Evolutionary conservation across 2,797 vertebrate genomes (phyloP), one percentile per base, ranked within the genome.

Genomic region (Synaphobranchus kaupii): DNA sequence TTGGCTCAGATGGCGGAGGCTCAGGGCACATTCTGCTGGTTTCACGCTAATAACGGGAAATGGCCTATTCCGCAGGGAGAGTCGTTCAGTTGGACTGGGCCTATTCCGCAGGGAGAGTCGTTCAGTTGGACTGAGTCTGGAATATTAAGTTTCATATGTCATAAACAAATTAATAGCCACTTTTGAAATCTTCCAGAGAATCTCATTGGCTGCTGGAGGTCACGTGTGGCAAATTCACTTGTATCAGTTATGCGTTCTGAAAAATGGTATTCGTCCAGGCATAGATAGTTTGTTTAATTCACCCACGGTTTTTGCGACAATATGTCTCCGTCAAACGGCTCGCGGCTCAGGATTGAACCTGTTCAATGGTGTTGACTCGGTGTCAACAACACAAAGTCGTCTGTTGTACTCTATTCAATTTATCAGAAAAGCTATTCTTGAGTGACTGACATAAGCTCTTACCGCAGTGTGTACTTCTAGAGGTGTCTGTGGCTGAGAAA

Each of bases 1-100:
- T 90, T 92, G 92, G 93, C 92, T 95, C 93, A 93, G 90, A 93
- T 88, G 91, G 91, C 0, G 34, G 44, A 17, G 34, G 4, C 20
- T 20, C 39, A 25, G 76, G 2, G 76, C 22, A 3, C 44, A 80
- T 80, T 80, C 71, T 20, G 31, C 83, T 63, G 86, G 54, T 34
- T 90, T 89, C 89, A 90, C 89, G 90, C 90, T 48, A 80, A 47
- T 25, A 47, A 25, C 76, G 22, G 76, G 39, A 48, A 80, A 4
- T 48, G 25, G 25, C 9, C 22, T 48, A 80, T 48, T 48, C 44
- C 22, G 76, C 44, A 5, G 44, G 17, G 76, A 48, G 39, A 80
- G 44, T 10, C 76, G 7, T 10, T 76, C 71, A 6, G 5, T 80
- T 48, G 20, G 39, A 4, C 39, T 0, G 8, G 48, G 25, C 8